Evolutionary conservation across 2,888 invertebrate species (phyloP).

Genomic region (Hemaris fuciformis): DNA sequence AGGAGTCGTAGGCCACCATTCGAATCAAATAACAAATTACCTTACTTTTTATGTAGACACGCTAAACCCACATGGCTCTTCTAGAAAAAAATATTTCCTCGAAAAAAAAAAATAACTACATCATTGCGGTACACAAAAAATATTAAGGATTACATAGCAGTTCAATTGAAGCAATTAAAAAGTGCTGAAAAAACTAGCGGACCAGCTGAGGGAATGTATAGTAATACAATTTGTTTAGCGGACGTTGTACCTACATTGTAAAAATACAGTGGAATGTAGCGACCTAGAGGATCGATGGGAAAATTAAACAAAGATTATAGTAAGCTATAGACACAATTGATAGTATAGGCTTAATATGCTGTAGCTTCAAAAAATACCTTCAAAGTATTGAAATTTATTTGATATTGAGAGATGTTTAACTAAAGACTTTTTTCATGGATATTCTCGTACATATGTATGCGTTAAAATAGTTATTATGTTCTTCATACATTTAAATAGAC

Average conservation of each 20-base stretch:
- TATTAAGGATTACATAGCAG: conserved; percentile 57
- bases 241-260: background rate
- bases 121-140: conserved; percentile 51
- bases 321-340: no score
- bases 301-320: background rate
- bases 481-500: no score
- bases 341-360: no score
- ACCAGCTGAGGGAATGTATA: background rate
- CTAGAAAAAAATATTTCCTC: conserved; percentile 25
- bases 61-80: conserved; percentile 20
- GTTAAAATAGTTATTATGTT: no score
- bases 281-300: background rate
- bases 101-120: conserved; percentile 41
- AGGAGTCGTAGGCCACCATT: no score
- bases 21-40: background rate
- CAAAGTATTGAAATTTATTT: no score
- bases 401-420: no score
- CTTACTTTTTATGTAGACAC: background rate
- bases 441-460: no score
- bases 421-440: no score
- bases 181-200: conserved; percentile 35
- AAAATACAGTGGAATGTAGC: background rate
- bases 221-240: background rate
- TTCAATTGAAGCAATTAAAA: conserved; percentile 63
- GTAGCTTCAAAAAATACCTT: no score